A percentile compares a stretch with the other conserved stretches of the same genome.
Evolutionary conservation across 2,113 vertebrate species (phyloP).

Genomic region (Ageneiosus marmoratus): DNA sequence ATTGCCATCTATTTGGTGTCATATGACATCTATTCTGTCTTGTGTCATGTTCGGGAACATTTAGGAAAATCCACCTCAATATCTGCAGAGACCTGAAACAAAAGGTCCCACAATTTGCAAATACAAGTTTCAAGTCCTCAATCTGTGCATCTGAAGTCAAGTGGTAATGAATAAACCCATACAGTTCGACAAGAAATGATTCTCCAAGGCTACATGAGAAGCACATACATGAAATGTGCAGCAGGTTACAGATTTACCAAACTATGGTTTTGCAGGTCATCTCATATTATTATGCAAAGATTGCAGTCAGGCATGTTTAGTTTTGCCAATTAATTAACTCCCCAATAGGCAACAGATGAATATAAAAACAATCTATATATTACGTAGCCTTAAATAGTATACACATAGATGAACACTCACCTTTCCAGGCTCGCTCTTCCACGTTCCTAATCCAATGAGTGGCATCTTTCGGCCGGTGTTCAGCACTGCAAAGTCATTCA

Average conservation of each 20-base stretch:
- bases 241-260: not conserved
- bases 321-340: not conserved
- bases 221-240: not conserved
- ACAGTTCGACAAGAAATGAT: not conserved
- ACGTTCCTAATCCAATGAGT: conserved; percentile 91
- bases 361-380: not conserved
- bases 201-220: not conserved
- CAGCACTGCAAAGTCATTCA: conserved; percentile 75
- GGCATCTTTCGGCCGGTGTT: conserved; percentile 92
- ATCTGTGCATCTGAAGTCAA: not conserved
- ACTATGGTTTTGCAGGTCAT: not conserved
- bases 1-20: too few species aligned
- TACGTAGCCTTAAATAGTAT: not conserved
- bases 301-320: not conserved
- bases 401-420: conserved; percentile 64
- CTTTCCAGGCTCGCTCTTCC: conserved; percentile 92
- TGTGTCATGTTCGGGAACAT: not conserved
- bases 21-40: too few species aligned
- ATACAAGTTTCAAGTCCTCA: not conserved
- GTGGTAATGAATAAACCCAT: not conserved
- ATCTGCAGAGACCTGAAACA: not conserved
- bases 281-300: too few species aligned
- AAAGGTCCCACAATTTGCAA: not conserved
- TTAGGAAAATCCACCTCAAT: not conserved
- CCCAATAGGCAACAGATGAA: not conserved